Conservation (phyloP, 1,140 invertebrate species). For the Lepidurus couesii region DNA sequence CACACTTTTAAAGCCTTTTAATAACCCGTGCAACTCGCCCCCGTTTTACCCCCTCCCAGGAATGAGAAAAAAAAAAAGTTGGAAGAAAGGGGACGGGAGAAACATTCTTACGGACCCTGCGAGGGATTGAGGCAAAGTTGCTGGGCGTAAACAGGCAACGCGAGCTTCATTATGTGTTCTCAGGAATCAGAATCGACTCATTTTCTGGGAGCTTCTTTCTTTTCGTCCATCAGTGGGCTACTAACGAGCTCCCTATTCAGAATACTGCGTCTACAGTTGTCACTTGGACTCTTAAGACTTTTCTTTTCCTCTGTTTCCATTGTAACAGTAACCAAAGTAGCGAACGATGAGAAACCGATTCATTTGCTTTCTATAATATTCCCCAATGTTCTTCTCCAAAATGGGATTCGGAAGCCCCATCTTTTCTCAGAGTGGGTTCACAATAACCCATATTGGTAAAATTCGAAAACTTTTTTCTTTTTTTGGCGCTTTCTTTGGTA, state of each 20-base stretch:
- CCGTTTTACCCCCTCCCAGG: neutral
- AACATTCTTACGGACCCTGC: neutral
- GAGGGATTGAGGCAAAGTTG: too few species aligned
- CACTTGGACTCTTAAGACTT: neutral
- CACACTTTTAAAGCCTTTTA: too few species aligned
- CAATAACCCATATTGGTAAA: too few species aligned
- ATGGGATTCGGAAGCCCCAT: too few species aligned
- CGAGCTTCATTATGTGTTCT: conserved; percentile 7
- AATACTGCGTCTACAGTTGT: neutral
- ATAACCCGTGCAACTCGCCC: too few species aligned
- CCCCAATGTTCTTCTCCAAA: too few species aligned
- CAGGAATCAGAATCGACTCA: neutral
- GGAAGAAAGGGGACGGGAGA: neutral
- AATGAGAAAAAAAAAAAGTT: neutral
- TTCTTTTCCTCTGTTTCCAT: neutral
- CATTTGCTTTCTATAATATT: too few species aligned
- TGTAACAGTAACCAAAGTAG: too few species aligned
- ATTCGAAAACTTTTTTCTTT: too few species aligned
- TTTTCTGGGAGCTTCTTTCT: neutral
- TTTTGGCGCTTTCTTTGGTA: too few species aligned
- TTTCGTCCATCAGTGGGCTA: neutral
- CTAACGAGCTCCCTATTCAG: conserved; percentile 15
- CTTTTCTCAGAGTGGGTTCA: too few species aligned
- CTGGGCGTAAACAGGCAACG: neutral
- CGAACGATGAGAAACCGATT: too few species aligned